phyloP scores from a whole-genome alignment of 2,113 vertebrate species.

The Trichomycterus rosablanca region DNA sequence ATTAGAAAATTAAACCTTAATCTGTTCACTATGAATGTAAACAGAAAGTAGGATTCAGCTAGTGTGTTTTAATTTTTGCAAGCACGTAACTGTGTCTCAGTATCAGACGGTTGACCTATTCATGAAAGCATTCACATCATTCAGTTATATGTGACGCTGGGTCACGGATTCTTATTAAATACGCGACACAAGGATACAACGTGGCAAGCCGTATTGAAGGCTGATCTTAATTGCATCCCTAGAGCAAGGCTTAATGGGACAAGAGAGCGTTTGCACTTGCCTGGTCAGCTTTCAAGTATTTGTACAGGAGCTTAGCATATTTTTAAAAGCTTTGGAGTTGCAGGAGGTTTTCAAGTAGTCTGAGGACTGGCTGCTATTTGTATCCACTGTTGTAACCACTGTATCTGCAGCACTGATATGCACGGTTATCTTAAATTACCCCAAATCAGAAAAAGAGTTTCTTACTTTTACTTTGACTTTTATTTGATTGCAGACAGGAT shows the following conservation, averaged over 20 bases:
- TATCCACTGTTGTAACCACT: too few species aligned
- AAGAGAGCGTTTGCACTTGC: not conserved
- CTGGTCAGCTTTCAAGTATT: too few species aligned
- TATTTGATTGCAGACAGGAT: too few species aligned
- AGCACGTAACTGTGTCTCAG: too few species aligned
- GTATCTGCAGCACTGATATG: too few species aligned
- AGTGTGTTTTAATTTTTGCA: too few species aligned
- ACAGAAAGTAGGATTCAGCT: too few species aligned
- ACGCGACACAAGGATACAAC: not conserved
- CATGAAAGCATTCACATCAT: conserved; percentile 35
- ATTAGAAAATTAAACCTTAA: conserved; percentile 8
- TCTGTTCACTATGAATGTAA: too few species aligned
- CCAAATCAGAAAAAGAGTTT: too few species aligned
- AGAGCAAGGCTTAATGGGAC: not conserved
- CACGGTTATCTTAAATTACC: too few species aligned
- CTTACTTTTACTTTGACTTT: too few species aligned
- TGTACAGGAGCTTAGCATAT: not conserved
- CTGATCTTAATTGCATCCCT: not conserved
- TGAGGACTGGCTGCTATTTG: too few species aligned
- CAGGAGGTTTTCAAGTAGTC: not conserved
- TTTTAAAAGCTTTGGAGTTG: not conserved
- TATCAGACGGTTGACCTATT: not conserved
- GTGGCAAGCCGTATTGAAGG: not conserved
- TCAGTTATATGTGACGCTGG: conserved; percentile 6
- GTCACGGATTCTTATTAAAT: conserved; percentile 22